Evolutionary conservation across 2,797 vertebrate genomes (phyloP).

Genomic region (Sebastes minor): DNA sequence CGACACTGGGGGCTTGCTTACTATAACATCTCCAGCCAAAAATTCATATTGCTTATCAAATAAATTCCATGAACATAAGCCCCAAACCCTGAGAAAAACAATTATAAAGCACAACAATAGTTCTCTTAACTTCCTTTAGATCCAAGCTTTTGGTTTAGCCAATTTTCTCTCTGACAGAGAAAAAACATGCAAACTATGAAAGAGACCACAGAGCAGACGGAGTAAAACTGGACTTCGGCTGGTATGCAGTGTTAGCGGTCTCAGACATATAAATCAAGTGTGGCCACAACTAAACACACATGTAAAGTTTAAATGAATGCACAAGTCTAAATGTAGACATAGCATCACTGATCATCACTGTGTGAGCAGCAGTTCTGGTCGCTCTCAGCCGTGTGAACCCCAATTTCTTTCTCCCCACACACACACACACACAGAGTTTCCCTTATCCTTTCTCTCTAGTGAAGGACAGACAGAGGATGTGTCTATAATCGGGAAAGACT

Average conservation of each 20-base stretch:
- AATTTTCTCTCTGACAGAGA: background rate
- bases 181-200: constrained; percentile 4
- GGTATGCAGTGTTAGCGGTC: constrained; percentile 30
- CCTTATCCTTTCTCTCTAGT: constrained; percentile 41
- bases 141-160: background rate
- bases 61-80: background rate
- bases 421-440: background rate
- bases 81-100: background rate
- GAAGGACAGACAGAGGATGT: constrained; percentile 66
- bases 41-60: background rate
- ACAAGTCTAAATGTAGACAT: constrained; percentile 27
- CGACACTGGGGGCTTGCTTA: background rate
- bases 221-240: constrained; percentile 27
- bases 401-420: background rate
- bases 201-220: constrained; percentile 44
- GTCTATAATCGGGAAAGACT: constrained; percentile 71
- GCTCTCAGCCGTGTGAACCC: constrained; percentile 5
- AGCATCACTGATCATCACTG: constrained; percentile 4
- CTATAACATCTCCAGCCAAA: background rate
- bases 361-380: constrained; percentile 13
- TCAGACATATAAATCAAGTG: constrained; percentile 46
- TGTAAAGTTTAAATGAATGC: constrained; percentile 15
- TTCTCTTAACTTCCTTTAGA: background rate
- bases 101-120: background rate
- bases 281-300: constrained; percentile 26